Conservation (phyloP, 2,797 vertebrate species). For the Enteromius thamalakanensis region DNA sequence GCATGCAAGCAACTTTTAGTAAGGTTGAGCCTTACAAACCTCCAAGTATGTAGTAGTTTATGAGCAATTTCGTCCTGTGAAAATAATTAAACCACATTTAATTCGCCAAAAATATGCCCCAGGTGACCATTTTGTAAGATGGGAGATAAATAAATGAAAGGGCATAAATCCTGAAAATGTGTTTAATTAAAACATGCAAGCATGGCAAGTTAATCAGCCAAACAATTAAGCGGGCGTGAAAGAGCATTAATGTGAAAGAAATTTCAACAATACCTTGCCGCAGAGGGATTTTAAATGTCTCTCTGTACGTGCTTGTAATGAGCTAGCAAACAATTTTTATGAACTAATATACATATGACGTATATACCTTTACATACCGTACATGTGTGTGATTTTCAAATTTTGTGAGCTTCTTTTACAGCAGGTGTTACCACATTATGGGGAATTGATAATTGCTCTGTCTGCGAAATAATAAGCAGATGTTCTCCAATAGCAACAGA, state of each 20-base stretch:
- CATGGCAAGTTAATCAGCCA: conserved; percentile 59
- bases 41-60: conserved; percentile 61
- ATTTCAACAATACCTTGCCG: conserved; percentile 47
- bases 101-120: conserved; percentile 25
- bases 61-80: conserved; percentile 45
- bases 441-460: conserved; percentile 41
- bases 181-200: conserved; percentile 63
- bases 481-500: conserved; percentile 64
- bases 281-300: conserved; percentile 45
- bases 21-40: conserved; percentile 38
- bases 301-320: conserved; percentile 26
- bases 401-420: not conserved
- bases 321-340: conserved; percentile 15
- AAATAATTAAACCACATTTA: conserved; percentile 52
- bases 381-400: conserved; percentile 7
- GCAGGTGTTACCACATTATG: conserved; percentile 43
- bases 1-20: conserved; percentile 45
- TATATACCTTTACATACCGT: conserved; percentile 20
- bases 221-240: conserved; percentile 58
- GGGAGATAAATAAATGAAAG: conserved; percentile 51
- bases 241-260: conserved; percentile 62
- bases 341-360: conserved; percentile 9
- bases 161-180: conserved; percentile 32
- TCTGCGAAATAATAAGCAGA: conserved; percentile 45
- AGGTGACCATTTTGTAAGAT: conserved; percentile 46